A percentile compares a stretch with the other conserved stretches of the same genome.
These are phyloP conservation scores for Tenualosa ilisha DNA, from an alignment of 2,797 vertebrate species.

Conservation along the genomic window DNA sequence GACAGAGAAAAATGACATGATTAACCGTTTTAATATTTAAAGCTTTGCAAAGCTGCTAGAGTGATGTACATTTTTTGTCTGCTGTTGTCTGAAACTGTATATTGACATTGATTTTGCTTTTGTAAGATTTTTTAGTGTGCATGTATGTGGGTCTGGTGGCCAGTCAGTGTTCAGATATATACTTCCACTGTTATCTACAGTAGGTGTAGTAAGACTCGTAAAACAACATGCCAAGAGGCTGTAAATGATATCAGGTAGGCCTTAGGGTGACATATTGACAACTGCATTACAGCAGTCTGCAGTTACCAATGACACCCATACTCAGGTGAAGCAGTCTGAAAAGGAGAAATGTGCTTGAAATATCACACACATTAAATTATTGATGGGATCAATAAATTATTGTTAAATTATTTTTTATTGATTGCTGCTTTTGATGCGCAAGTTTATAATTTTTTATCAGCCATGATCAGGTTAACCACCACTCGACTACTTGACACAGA, in stretches of 20 bases:
- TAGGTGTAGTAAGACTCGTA: not conserved
- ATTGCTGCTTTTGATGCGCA: too few species aligned
- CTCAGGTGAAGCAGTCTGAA: not conserved
- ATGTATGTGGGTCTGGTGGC: too few species aligned
- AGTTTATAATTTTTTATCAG: too few species aligned
- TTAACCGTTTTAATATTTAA: constrained; percentile 58
- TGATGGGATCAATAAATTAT: too few species aligned
- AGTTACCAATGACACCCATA: not conserved
- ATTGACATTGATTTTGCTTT: not conserved
- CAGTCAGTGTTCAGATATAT: too few species aligned
- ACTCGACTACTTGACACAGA: too few species aligned
- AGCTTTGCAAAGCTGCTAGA: constrained; percentile 44
- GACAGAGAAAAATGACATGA: constrained; percentile 53
- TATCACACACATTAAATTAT: too few species aligned
- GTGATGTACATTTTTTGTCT: not conserved
- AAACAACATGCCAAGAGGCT: not conserved
- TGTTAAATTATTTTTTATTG: too few species aligned
- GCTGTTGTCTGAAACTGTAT: not conserved
- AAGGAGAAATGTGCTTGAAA: too few species aligned
- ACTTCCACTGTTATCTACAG: not conserved
- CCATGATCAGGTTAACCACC: too few species aligned
- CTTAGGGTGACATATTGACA: not conserved
- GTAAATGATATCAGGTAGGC: not conserved
- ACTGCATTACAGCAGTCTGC: not conserved
- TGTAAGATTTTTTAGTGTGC: too few species aligned